phyloP scores from a whole-genome alignment of 2,113 vertebrate genomes.

The Anhinga rufa region DNA sequence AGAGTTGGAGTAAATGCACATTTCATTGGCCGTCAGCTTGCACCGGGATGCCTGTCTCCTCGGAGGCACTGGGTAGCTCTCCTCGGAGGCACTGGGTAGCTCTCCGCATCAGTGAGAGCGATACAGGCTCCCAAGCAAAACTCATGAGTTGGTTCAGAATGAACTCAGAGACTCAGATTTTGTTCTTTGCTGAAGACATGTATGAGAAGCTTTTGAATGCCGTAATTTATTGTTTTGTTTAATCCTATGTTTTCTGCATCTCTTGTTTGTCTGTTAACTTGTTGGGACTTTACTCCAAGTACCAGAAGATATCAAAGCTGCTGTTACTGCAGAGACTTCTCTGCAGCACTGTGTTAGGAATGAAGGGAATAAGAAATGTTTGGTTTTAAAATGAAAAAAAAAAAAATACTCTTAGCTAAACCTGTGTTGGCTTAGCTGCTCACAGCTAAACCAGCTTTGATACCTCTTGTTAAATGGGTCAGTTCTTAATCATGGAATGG shows the following conservation, averaged over 20 bases:
- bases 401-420: not conserved
- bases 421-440: conserved; percentile 4
- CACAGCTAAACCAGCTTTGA: conserved; percentile 32
- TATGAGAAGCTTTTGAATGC: not conserved
- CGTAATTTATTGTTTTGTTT: conserved; percentile 41
- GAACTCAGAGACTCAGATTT: not conserved
- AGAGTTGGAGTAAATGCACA: not conserved
- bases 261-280: not conserved
- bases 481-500: not conserved
- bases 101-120: not conserved
- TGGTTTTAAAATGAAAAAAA: not conserved
- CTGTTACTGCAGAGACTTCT: not conserved
- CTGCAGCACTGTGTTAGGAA: not conserved
- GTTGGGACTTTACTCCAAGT: not conserved
- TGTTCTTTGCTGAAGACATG: not conserved
- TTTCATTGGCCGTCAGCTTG: not conserved
- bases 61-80: not conserved
- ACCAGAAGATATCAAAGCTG: conserved; percentile 34
- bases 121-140: not conserved
- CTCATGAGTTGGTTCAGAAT: not conserved
- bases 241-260: not conserved
- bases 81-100: not conserved
- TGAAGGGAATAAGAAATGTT: conserved; percentile 39
- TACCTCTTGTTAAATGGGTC: conserved; percentile 47
- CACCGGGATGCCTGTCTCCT: not conserved